These are phyloP conservation scores for Zosterops pallidus DNA, from an alignment of 2,113 vertebrate genomes.

Conservation along the genomic window DNA sequence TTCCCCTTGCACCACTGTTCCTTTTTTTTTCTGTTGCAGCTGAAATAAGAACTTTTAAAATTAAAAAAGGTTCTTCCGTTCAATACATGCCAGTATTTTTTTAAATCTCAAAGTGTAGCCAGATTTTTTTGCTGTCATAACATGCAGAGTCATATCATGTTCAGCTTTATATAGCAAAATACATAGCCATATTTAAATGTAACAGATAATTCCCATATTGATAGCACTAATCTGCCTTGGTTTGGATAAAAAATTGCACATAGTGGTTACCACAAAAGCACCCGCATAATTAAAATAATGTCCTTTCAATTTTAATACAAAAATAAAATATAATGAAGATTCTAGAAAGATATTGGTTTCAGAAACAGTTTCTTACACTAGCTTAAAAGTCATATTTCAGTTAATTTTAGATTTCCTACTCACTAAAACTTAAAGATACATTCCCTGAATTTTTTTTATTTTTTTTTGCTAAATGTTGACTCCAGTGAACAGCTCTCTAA, in stretches of 20 bases:
- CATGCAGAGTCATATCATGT: constrained; percentile 19
- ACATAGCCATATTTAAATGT: constrained; percentile 8
- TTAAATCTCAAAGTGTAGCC: not conserved
- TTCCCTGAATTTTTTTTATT: not conserved
- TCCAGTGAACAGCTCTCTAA: constrained; percentile 83
- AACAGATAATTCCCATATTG: constrained; percentile 25
- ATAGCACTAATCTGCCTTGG: not conserved
- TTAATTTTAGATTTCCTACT: constrained; percentile 72
- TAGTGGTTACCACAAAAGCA: not conserved
- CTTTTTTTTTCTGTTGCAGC: not conserved
- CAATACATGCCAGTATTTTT: not conserved
- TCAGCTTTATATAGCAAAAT: constrained; percentile 6
- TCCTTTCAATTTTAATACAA: constrained; percentile 21
- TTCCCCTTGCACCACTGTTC: not conserved
- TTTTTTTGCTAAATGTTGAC: constrained; percentile 74
- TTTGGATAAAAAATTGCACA: constrained; percentile 31
- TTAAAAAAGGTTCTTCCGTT: not conserved
- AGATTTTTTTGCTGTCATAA: constrained; percentile 6
- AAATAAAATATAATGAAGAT: constrained; percentile 63
- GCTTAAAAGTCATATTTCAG: constrained; percentile 58
- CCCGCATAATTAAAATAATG: not conserved
- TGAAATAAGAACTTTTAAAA: constrained; percentile 33
- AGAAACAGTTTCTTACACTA: constrained; percentile 8
- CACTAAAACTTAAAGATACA: constrained; percentile 78
- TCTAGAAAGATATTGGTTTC: constrained; percentile 33